Percentiles rank a stretch among this genome's conserved stretches.
phyloP scores from a whole-genome alignment of 2,113 vertebrate genomes.

The Urocitellus parryii region DNA sequence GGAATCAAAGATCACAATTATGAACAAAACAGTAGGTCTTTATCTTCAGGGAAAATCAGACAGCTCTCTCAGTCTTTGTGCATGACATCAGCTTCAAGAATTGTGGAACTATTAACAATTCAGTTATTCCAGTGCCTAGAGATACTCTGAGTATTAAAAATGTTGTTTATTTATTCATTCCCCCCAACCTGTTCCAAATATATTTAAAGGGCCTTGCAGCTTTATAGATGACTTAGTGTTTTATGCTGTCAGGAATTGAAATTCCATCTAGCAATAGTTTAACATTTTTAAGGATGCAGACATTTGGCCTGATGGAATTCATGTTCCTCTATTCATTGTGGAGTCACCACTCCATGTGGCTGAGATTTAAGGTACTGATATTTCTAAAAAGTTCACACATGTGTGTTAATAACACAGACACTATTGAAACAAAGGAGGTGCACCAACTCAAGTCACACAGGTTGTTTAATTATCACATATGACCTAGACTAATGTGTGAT shows the following conservation, averaged over 20 bases:
- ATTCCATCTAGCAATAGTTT: background rate
- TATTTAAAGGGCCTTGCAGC: background rate
- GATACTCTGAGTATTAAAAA: background rate
- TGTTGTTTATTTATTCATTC: background rate
- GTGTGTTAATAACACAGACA: background rate
- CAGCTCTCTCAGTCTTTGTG: background rate
- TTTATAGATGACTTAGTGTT: background rate
- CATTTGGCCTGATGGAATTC: background rate
- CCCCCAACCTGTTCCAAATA: background rate
- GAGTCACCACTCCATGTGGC: background rate
- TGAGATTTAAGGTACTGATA: background rate
- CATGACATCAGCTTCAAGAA: background rate
- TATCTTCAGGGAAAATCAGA: background rate
- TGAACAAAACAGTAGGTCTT: background rate
- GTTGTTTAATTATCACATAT: background rate
- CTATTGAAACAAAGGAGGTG: background rate
- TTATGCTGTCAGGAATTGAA: background rate
- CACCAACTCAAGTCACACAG: background rate
- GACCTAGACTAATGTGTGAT: background rate
- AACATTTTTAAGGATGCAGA: background rate
- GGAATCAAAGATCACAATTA: conserved; percentile 15
- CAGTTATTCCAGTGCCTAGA: background rate
- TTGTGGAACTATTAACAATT: background rate
- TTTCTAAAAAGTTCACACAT: background rate
- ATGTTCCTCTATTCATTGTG: background rate